A percentile compares a stretch with the other conserved stretches of the same genome.
These are phyloP conservation scores for Drosophila novamexicana DNA, from an alignment of 1,140 invertebrate genomes.

Conservation along the genomic window DNA sequence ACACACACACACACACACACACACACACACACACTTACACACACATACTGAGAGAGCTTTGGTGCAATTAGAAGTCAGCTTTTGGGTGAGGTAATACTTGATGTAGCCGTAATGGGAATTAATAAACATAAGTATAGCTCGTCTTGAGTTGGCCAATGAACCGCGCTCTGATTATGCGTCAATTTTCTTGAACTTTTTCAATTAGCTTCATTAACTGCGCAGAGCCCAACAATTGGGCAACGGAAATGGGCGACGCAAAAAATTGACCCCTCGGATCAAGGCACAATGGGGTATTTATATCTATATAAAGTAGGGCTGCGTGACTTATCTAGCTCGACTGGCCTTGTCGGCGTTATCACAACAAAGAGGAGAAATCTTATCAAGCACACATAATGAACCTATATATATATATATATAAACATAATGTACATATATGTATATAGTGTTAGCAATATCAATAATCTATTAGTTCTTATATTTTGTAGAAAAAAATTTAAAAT, in stretches of 20 bases:
- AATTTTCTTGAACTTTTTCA: slow-evolving; percentile 69
- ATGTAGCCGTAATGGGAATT: slow-evolving; percentile 29
- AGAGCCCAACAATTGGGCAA: slow-evolving; percentile 43
- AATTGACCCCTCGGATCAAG: slow-evolving; percentile 64
- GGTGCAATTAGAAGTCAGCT: slow-evolving; percentile 44
- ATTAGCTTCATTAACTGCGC: slow-evolving; percentile 60
- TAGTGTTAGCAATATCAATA: slow-evolving; percentile 46
- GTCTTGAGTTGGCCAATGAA: slow-evolving; percentile 63
- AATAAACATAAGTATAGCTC: slow-evolving; percentile 30
- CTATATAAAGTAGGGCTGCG: slow-evolving; percentile 6
- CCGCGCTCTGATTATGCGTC: slow-evolving; percentile 58
- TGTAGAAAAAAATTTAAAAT: slow-evolving; percentile 46
- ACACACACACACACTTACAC: background rate
- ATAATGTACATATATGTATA: slow-evolving; percentile 1
- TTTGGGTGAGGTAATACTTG: slow-evolving; percentile 50
- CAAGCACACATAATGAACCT: slow-evolving; percentile 13
- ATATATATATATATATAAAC: background rate
- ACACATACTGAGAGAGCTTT: slow-evolving; percentile 16
- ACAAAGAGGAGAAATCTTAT: slow-evolving; percentile 63
- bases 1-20: background rate
- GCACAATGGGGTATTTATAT: slow-evolving; percentile 30
- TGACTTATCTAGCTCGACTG: slow-evolving; percentile 42
- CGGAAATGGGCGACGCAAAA: slow-evolving; percentile 64
- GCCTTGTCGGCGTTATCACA: slow-evolving; percentile 70
- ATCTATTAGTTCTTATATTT: slow-evolving; percentile 63